Conservation (phyloP, 2,888 invertebrate genomes). For the Diplazon laetatorius region DNA sequence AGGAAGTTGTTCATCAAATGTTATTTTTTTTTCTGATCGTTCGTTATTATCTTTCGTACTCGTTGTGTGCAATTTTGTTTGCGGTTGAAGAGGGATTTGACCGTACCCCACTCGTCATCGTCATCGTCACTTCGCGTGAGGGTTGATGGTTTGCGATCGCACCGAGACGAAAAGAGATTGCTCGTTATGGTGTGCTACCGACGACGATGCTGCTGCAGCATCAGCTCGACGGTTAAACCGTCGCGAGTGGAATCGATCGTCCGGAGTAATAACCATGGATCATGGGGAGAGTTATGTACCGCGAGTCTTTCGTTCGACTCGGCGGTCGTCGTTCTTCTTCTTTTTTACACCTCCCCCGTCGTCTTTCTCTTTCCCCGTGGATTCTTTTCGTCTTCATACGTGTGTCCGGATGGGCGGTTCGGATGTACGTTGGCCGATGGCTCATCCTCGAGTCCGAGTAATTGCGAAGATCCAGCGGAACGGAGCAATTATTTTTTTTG, state of each 20-base stretch:
- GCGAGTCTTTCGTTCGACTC: conserved; percentile 51
- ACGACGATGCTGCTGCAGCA: conserved; percentile 20
- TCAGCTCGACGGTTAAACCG: too few species aligned
- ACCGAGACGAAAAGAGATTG: conserved; percentile 49
- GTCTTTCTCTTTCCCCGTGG: not conserved
- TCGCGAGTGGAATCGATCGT: conserved; percentile 62
- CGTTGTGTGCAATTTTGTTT: too few species aligned
- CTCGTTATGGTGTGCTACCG: conserved; percentile 42
- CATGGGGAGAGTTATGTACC: conserved; percentile 65
- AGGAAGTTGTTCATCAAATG: too few species aligned
- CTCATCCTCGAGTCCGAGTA: conserved; percentile 63
- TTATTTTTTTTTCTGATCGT: too few species aligned
- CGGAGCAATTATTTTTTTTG: conserved; percentile 67
- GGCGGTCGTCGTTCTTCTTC: too few species aligned
- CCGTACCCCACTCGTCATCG: too few species aligned
- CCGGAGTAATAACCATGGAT: conserved; percentile 68
- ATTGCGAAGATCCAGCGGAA: conserved; percentile 66
- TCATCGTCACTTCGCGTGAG: too few species aligned
- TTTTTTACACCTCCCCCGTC: not conserved
- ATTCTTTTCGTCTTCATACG: conserved; percentile 24
- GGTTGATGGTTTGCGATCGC: too few species aligned
- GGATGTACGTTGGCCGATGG: conserved; percentile 45
- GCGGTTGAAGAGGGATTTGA: too few species aligned
- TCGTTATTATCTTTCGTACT: too few species aligned
- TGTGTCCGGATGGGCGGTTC: conserved; percentile 38